A percentile compares a stretch with the other conserved stretches of the same genome.
Evolutionary conservation across 2,113 vertebrate genomes (phyloP).

Genomic region (Anas platyrhynchos): DNA sequence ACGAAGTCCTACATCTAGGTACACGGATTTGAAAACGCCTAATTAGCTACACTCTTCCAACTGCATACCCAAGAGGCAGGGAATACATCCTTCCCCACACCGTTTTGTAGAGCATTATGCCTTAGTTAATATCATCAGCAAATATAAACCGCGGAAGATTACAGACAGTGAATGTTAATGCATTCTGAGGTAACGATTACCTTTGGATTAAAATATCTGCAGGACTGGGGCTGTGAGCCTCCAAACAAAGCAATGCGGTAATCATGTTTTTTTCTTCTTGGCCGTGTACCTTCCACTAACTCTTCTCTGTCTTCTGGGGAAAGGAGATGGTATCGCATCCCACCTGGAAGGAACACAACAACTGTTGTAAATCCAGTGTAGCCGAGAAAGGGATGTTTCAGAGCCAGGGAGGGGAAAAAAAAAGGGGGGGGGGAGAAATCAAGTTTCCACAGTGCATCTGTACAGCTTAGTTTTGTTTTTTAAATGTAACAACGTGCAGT

Average conservation of each 20-base stretch:
- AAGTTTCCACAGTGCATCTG: neutral
- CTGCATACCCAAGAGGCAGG: neutral
- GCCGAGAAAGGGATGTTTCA: neutral
- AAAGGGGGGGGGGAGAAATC: neutral
- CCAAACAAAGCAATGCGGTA: constrained; percentile 96
- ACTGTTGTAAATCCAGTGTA: neutral
- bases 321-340: constrained; percentile 88
- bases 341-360: constrained; percentile 73
- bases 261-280: constrained; percentile 92
- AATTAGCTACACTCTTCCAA: neutral
- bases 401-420: neutral
- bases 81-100: neutral
- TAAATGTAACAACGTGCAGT: neutral
- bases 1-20: neutral
- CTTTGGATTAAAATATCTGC: constrained; percentile 98
- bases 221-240: constrained; percentile 96
- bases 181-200: constrained; percentile 77
- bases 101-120: neutral
- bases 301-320: constrained; percentile 94
- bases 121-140: neutral
- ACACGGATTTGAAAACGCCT: neutral
- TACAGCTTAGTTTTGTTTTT: neutral
- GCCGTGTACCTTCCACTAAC: constrained; percentile 91
- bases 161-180: constrained; percentile 66
- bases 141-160: neutral